Base-by-base conservation (phyloP, 2,113 vertebrate genomes). In the Stigmatopora argus region DNA sequence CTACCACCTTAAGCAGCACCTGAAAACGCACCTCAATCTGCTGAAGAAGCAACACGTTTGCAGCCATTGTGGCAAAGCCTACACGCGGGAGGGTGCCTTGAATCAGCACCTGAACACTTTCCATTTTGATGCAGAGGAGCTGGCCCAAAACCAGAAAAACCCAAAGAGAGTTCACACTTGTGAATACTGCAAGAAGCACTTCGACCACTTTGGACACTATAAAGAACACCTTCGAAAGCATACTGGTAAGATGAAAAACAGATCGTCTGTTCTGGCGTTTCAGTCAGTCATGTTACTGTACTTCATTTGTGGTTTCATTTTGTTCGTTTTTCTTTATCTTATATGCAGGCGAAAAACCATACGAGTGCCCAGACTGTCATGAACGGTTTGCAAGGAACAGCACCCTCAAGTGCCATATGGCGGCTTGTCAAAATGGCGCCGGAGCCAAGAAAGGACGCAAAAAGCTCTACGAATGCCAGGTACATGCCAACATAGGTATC, bases 401-500 rank as follows among this genome's bases (percentile, higher is more conserved):
- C 82, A 98, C 97, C 0, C 90, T 99, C 21, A 99, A 99, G 86
- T 98, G 96, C 87, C 97, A 99, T 81, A 90, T 99, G 90, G 93
- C 94, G 0, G 97, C 95, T 34, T 99, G 97, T 86, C 95, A 96
- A 80, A 96, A 96, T 64, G 96, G 95, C 67, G 91, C 90, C 0
- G 97, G 97, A 41, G 96, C 97, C 80, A 99, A 98, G 86, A 99
- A 99, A 70, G 97, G 97, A 78, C 92, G 97, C 61, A 98, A 98
- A 86, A 99, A 99, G 81, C 90, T 98, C 53, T 99, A 98, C 8
- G 97, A 98, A 81, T 99, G 97, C 86, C 97, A 99, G 96, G 97
- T 99, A 89, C 62, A 62, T 1, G 49, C 57, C 71, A 13, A 23
- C 19, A 53, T 26, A 38, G 34, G 38, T 1, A 19, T 35, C 8